Evolutionary conservation across 2,797 vertebrate species (phyloP).

Genomic region (Sebastes glaucus): DNA sequence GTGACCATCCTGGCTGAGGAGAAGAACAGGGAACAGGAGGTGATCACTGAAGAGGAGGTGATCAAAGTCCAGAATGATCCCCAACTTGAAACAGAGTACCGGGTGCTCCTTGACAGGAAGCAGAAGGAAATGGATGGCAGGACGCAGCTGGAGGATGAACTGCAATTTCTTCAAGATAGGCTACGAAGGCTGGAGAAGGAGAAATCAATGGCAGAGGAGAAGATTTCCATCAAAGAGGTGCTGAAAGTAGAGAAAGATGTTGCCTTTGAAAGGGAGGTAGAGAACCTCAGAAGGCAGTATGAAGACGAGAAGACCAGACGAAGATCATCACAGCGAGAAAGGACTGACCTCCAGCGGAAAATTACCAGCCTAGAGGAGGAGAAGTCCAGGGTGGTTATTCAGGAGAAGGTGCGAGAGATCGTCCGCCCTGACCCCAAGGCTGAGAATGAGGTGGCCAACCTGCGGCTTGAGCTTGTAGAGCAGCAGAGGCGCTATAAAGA

Average conservation of each 20-base stretch:
- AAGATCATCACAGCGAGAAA: constrained; percentile 87
- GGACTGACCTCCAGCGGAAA: constrained; percentile 89
- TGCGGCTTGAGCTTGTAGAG: constrained; percentile 94
- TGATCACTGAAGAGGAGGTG: constrained; percentile 92
- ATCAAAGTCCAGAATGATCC: constrained; percentile 95
- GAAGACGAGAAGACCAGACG: constrained; percentile 90
- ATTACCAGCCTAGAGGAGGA: constrained; percentile 91
- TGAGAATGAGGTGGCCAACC: constrained; percentile 93
- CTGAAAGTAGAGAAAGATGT: constrained; percentile 95
- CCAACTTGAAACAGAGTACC: constrained; percentile 89
- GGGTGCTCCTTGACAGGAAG: constrained; percentile 84
- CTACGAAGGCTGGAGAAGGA: constrained; percentile 92
- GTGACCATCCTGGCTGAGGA: constrained; percentile 86
- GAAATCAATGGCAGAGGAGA: constrained; percentile 92
- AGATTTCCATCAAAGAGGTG: constrained; percentile 95
- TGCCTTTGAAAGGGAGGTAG: constrained; percentile 89
- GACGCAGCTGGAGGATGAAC: constrained; percentile 91
- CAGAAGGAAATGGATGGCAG: constrained; percentile 83
- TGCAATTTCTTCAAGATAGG: constrained; percentile 91
- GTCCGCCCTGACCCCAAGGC: constrained; percentile 95
- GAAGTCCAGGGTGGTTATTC: constrained; percentile 90
- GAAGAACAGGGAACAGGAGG: constrained; percentile 89
- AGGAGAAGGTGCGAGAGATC: constrained; percentile 96
- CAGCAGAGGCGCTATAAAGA: constrained; percentile 89
- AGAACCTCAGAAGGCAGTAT: constrained; percentile 86